Conservation (phyloP, 2,888 invertebrate genomes). For the Branchipolynoe longqiensis region DNA sequence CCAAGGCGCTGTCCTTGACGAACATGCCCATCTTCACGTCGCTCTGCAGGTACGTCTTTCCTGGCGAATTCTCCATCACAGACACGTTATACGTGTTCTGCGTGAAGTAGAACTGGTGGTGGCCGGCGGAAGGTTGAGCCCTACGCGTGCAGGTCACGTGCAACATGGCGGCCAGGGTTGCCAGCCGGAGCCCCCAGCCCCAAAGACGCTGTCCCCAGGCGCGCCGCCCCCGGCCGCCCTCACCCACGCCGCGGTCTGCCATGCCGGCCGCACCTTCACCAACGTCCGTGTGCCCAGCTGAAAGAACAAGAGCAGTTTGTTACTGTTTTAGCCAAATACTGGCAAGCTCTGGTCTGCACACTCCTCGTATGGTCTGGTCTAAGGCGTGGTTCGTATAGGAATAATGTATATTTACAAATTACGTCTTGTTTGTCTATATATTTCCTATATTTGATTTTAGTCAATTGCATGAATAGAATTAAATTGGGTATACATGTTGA, state of each 20-base stretch:
- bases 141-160: constrained; percentile 3
- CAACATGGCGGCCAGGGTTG: neutral
- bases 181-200: neutral
- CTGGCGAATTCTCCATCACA: constrained; percentile 81
- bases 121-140: neutral
- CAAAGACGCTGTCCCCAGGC: neutral
- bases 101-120: constrained; percentile 73
- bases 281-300: constrained; percentile 7
- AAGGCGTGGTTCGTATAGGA: too few species aligned
- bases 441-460: too few species aligned
- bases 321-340: too few species aligned
- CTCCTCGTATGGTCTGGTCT: too few species aligned
- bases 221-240: neutral
- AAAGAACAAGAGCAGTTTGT: neutral
- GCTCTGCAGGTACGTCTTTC: constrained; percentile 90
- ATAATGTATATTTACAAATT: too few species aligned
- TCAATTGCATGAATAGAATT: too few species aligned
- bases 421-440: too few species aligned
- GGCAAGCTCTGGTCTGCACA: too few species aligned
- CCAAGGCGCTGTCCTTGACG: constrained; percentile 81
- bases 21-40: constrained; percentile 90
- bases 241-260: constrained; percentile 9
- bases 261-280: neutral
- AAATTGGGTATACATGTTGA: too few species aligned
- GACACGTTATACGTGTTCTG: constrained; percentile 76